These are phyloP conservation scores for Selenia dentaria DNA, from an alignment of 2,888 invertebrate species.

Conservation along the genomic window DNA sequence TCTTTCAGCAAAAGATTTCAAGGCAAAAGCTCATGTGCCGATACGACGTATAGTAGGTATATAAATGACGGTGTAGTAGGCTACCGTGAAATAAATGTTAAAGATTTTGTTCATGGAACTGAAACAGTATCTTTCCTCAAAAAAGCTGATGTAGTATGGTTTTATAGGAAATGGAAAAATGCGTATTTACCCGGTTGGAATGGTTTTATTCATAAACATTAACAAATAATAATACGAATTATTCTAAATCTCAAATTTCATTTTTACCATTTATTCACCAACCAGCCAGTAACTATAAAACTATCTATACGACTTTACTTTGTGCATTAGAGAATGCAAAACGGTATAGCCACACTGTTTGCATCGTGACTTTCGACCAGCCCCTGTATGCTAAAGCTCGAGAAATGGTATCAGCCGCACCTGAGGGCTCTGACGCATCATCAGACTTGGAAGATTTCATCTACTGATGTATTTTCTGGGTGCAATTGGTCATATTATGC, in stretches of 20 bases:
- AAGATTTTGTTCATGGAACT: background rate
- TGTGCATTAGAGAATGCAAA: background rate
- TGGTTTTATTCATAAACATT: background rate
- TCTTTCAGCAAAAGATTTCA: background rate
- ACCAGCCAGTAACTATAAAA: background rate
- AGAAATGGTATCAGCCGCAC: background rate
- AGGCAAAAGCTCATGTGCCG: background rate
- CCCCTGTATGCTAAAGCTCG: background rate
- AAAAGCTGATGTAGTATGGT: background rate
- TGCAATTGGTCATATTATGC: conserved; percentile 42
- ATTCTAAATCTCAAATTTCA: background rate
- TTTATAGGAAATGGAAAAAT: background rate
- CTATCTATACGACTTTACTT: background rate
- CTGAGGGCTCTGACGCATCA: background rate
- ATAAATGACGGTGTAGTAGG: background rate
- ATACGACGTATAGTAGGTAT: too few species aligned
- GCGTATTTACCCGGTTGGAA: background rate
- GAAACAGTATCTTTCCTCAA: background rate
- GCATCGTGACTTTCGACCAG: background rate
- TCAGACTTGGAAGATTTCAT: conserved; percentile 38
- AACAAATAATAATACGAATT: background rate
- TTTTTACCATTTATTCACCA: background rate
- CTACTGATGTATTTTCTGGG: conserved; percentile 42
- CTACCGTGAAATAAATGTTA: background rate
- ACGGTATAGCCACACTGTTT: background rate